Conservation (phyloP, 2,113 vertebrate species). For the Protobothrops mucrosquamatus region DNA sequence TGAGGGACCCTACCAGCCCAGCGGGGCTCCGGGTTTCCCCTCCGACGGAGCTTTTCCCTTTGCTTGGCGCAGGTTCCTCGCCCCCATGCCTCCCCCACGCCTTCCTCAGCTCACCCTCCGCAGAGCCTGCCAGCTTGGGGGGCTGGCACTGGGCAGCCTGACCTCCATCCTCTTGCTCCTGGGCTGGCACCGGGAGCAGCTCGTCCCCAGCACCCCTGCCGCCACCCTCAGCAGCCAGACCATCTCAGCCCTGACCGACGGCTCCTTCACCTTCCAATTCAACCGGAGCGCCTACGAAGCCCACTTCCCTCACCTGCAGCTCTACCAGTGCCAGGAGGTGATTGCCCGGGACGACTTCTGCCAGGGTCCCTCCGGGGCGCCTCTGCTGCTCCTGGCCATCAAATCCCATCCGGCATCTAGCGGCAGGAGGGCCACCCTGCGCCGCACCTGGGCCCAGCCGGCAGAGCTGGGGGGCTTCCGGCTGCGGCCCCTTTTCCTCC, state of each 20-base stretch:
- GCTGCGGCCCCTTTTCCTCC: slow-evolving; percentile 10
- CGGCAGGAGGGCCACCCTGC: background rate
- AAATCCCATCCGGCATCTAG: background rate
- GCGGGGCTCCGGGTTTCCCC: background rate
- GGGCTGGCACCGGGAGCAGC: background rate
- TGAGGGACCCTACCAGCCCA: too few relatives aligned
- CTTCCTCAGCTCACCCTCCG: background rate
- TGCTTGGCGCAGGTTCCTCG: background rate
- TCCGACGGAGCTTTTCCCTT: background rate
- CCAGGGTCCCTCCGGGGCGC: fast-evolving
- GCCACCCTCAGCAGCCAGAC: background rate
- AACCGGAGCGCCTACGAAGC: background rate
- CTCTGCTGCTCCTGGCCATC: slow-evolving; percentile 10
- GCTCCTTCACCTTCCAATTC: slow-evolving; percentile 1
- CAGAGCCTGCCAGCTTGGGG: background rate
- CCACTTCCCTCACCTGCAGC: slow-evolving; percentile 9
- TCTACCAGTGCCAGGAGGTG: background rate
- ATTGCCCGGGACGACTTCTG: fast-evolving
- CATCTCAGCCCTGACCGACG: background rate
- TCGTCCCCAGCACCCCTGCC: background rate
- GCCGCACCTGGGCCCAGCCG: slow-evolving; percentile 9
- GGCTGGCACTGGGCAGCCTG: fast-evolving
- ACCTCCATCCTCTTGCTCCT: background rate
- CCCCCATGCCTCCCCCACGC: background rate
- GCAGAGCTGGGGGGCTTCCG: background rate